Conservation (phyloP, 1,140 invertebrate genomes). For the Heliconius congener region DNA sequence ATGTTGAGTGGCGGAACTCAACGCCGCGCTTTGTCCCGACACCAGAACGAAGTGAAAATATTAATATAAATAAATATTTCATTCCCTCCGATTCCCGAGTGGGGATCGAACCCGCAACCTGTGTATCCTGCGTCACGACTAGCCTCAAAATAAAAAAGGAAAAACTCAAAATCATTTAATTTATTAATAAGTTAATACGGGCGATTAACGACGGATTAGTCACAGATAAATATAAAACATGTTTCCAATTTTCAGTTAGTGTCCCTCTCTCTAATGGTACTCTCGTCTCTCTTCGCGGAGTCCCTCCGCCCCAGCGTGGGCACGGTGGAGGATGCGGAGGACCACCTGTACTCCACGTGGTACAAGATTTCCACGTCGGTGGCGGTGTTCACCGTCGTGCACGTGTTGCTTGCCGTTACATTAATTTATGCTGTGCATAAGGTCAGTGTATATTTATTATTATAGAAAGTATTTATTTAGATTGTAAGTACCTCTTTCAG, state of each 20-base stretch:
- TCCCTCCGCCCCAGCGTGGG: slow-evolving; percentile 32
- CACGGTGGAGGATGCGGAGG: slow-evolving; percentile 56
- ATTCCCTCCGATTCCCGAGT: too few species aligned
- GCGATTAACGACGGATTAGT: too few species aligned
- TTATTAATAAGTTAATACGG: too few species aligned
- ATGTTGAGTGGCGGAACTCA: too few species aligned
- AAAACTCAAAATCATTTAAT: too few species aligned
- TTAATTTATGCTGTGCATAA: slow-evolving; percentile 51
- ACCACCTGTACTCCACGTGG: slow-evolving; percentile 52
- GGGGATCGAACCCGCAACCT: too few species aligned
- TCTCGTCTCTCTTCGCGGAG: slow-evolving; percentile 47
- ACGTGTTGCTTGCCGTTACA: slow-evolving; percentile 50
- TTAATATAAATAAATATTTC: too few species aligned
- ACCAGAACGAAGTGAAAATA: too few species aligned
- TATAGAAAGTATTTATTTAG: background rate
- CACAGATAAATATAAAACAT: too few species aligned
- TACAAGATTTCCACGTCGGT: slow-evolving; percentile 45
- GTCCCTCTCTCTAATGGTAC: slow-evolving; percentile 44
- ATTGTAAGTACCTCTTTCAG: background rate
- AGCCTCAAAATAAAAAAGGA: too few species aligned
- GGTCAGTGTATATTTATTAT: slow-evolving; percentile 39
- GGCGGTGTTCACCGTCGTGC: slow-evolving; percentile 46
- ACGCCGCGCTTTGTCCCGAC: too few species aligned
- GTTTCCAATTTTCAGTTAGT: slow-evolving; percentile 36
- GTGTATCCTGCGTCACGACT: too few species aligned